Conservation (phyloP, 2,797 vertebrate genomes). For the Poliocrania exsul region DNA sequence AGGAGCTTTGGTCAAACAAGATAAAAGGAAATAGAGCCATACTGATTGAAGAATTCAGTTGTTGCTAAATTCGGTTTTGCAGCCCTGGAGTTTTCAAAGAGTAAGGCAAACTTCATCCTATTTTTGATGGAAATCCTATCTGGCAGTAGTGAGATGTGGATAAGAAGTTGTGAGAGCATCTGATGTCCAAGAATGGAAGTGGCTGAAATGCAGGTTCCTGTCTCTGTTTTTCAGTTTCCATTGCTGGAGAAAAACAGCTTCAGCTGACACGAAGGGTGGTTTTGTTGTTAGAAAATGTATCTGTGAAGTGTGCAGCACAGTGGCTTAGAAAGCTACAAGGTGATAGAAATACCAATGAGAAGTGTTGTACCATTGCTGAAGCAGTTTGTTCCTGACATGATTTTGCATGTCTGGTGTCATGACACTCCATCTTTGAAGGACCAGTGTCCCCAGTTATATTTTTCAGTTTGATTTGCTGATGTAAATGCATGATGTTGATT, state of each 20-base stretch:
- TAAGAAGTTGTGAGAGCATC: not conserved
- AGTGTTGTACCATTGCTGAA: not conserved
- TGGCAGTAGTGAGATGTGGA: not conserved
- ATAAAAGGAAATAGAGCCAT: not conserved
- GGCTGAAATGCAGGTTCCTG: not conserved
- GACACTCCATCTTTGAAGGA: not conserved
- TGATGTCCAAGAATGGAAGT: conserved; percentile 29
- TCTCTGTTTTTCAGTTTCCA: conserved; percentile 6
- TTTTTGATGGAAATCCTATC: not conserved
- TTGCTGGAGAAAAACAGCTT: not conserved
- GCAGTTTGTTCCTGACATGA: not conserved
- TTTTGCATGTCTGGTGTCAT: not conserved
- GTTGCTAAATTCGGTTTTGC: not conserved
- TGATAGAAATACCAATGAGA: not conserved
- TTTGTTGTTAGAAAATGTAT: conserved; percentile 34
- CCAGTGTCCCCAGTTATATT: not conserved
- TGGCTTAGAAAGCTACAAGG: not conserved
- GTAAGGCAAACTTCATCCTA: not conserved
- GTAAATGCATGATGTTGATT: not conserved
- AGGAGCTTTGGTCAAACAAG: not conserved
- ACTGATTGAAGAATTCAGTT: not conserved
- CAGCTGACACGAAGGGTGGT: not conserved
- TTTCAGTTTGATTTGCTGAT: conserved; percentile 2
- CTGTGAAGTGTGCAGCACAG: not conserved
- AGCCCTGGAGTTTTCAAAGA: not conserved